Conservation (phyloP, 2,113 vertebrate genomes). For the Tragelaphus buxtoni region DNA sequence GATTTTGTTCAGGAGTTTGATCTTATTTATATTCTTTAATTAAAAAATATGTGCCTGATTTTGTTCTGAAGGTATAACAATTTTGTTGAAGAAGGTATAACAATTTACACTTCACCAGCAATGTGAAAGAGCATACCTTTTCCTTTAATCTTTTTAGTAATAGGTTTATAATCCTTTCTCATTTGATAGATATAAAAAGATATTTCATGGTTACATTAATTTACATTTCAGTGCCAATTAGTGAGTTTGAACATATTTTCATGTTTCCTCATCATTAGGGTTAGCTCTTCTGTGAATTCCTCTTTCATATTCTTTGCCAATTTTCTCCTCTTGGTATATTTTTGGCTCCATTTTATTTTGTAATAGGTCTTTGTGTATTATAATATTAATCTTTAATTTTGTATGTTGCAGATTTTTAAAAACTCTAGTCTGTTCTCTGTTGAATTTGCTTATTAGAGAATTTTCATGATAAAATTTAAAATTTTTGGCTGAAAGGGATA, state of each 20-base stretch:
- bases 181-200: not conserved
- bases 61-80: not conserved
- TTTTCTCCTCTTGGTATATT: not conserved
- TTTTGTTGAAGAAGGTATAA: not conserved
- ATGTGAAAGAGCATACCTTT: not conserved
- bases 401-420: not conserved
- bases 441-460: not conserved
- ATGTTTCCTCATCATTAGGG: not conserved
- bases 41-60: not conserved
- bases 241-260: not conserved
- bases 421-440: not conserved
- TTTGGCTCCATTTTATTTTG: not conserved
- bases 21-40: not conserved
- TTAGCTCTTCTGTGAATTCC: not conserved
- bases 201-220: not conserved
- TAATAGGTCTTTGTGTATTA: not conserved
- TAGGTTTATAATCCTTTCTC: not conserved
- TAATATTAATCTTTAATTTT: not conserved
- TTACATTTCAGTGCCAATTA: not conserved
- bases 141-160: not conserved
- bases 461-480: not conserved
- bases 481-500: not conserved
- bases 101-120: not conserved
- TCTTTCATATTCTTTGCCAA: not conserved
- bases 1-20: not conserved